These are phyloP conservation scores for Catostylus mosaicus DNA, from an alignment of 30 jellyfish, hydroid and myxozoan genomes.

Conservation along the genomic window DNA sequence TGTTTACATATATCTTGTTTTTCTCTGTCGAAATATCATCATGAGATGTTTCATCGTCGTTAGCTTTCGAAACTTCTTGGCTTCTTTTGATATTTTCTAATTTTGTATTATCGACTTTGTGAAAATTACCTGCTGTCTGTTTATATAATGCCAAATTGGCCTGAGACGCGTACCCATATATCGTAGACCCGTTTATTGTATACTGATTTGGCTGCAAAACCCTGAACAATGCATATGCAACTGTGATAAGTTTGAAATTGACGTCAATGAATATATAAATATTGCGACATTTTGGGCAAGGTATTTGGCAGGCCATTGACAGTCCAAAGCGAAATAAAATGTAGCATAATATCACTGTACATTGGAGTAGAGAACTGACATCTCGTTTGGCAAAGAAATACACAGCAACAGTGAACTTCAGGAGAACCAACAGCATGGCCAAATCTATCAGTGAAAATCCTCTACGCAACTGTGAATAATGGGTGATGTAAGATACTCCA, in stretches of 20 bases:
- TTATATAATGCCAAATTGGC: background rate
- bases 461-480: background rate
- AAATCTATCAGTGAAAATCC: background rate
- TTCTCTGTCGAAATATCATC: background rate
- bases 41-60: background rate
- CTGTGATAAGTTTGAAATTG: background rate
- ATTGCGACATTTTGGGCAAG: background rate
- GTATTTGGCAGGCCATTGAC: constrained; percentile 1
- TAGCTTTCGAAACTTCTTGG: background rate
- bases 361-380: background rate
- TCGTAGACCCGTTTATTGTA: background rate
- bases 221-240: constrained; percentile 12
- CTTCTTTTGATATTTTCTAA: background rate
- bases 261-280: constrained; percentile 12
- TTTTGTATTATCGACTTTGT: background rate
- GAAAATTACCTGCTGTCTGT: background rate
- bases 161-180: constrained; percentile 13
- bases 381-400: constrained; percentile 10
- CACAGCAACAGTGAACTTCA: background rate
- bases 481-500: constrained; percentile 9
- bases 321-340: constrained; percentile 40
- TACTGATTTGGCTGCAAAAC: background rate
- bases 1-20: background rate
- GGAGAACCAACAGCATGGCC: background rate
- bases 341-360: constrained; percentile 6